Conservation (phyloP, 2,113 vertebrate genomes). For the Sinocyclocheilus anshuiensis region DNA sequence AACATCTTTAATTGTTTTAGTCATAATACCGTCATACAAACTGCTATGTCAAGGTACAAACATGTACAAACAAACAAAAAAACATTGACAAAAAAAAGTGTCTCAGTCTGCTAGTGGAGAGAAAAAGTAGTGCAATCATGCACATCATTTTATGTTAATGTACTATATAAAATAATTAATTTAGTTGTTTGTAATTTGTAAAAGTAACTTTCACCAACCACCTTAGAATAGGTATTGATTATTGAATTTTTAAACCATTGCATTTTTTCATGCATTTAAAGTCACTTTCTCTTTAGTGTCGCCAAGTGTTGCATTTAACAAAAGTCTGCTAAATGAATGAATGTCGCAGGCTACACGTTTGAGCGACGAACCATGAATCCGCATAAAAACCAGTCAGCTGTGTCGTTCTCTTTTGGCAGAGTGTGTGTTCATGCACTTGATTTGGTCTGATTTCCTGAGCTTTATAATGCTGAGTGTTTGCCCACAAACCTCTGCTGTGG, state of each 20-base stretch:
- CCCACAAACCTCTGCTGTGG: slow-evolving; percentile 61
- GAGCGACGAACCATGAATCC: slow-evolving; percentile 4
- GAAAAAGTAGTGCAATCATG: not conserved
- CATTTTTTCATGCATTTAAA: not conserved
- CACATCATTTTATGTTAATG: not conserved
- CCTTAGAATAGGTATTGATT: not conserved
- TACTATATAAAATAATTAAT: not conserved
- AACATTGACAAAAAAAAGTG: not conserved
- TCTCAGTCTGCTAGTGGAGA: not conserved
- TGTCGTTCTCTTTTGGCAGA: not conserved
- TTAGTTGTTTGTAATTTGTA: not conserved
- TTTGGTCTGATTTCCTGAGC: slow-evolving; percentile 41
- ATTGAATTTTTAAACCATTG: not conserved
- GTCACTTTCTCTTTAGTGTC: not conserved
- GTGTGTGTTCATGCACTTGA: slow-evolving; percentile 1
- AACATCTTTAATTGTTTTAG: not conserved
- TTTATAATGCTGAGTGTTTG: slow-evolving; percentile 35
- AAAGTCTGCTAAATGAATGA: not conserved
- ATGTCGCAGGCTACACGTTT: not conserved
- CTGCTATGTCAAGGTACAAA: not conserved
- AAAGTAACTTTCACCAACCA: not conserved
- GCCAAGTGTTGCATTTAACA: not conserved
- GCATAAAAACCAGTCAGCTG: slow-evolving; percentile 13
- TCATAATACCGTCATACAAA: not conserved
- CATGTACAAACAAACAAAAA: not conserved